Conservation (phyloP, 2,797 vertebrate genomes). For the Momotus momota region DNA sequence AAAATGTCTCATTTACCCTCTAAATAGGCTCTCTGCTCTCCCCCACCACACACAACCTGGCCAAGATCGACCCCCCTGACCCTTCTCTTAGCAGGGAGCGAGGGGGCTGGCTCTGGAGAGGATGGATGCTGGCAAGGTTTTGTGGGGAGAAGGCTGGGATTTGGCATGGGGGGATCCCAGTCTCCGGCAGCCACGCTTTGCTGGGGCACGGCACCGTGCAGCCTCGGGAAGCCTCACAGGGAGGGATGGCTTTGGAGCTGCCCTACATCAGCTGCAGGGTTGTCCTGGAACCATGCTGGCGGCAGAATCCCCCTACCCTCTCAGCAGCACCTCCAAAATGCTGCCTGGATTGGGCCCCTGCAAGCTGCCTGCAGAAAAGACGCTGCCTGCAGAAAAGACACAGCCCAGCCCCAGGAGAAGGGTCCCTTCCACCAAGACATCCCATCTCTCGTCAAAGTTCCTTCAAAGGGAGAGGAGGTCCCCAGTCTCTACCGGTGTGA, state of each 20-base stretch:
- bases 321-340: neutral
- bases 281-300: neutral
- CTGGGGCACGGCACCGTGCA: rapidly evolving
- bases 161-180: rapidly evolving
- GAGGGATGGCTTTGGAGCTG: neutral
- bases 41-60: too few species aligned
- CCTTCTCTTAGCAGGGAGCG: neutral
- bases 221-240: rapidly evolving
- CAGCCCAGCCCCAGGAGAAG: neutral
- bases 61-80: neutral
- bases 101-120: neutral
- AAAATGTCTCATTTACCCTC: neutral
- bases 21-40: neutral
- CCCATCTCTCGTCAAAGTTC: neutral
- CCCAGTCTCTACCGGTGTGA: neutral
- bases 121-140: neutral
- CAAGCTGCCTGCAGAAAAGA: neutral
- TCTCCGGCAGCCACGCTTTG: rapidly evolving
- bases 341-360: neutral
- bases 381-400: neutral
- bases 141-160: neutral
- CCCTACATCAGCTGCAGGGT: neutral
- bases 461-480: neutral
- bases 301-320: neutral
- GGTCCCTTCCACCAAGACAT: neutral